Conservation (phyloP, 2,113 vertebrate species). For the Redunca redunca region DNA sequence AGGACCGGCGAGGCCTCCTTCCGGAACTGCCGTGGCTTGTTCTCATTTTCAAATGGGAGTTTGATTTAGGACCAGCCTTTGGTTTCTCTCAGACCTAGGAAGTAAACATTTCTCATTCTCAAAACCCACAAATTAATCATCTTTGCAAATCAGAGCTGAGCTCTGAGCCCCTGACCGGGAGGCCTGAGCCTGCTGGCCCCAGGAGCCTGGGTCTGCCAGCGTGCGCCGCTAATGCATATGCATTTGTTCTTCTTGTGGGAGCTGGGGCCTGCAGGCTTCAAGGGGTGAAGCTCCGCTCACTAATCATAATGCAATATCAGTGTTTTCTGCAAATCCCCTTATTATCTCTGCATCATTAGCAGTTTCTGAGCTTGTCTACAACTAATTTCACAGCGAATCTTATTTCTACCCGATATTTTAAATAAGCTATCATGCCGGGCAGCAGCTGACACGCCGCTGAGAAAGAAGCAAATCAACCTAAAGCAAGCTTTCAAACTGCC, state of each 20-base stretch:
- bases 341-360: conserved; percentile 66
- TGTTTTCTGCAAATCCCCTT: conserved; percentile 61
- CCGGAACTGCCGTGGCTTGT: neutral
- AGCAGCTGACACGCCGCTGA: conserved; percentile 23
- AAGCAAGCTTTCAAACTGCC: neutral
- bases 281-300: conserved; percentile 53
- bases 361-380: conserved; percentile 59
- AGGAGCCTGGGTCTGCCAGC: neutral
- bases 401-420: conserved; percentile 52
- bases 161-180: conserved; percentile 16
- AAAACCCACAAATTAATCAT: conserved; percentile 68
- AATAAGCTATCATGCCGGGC: conserved; percentile 31
- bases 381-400: conserved; percentile 61
- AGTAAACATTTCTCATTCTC: conserved; percentile 51
- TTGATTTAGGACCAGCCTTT: conserved; percentile 58
- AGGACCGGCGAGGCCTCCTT: fast-evolving
- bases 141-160: conserved; percentile 64
- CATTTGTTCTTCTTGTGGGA: conserved; percentile 44
- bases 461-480: neutral
- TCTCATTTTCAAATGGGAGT: conserved; percentile 54
- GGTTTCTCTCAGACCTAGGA: conserved; percentile 21
- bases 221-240: neutral
- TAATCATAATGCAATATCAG: conserved; percentile 52
- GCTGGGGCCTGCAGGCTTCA: conserved; percentile 5
- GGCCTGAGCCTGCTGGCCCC: neutral